A percentile compares a stretch with the other conserved stretches of the same genome.
phyloP scores from a whole-genome alignment of 2,888 invertebrate genomes.

The Nebria brevicollis region DNA sequence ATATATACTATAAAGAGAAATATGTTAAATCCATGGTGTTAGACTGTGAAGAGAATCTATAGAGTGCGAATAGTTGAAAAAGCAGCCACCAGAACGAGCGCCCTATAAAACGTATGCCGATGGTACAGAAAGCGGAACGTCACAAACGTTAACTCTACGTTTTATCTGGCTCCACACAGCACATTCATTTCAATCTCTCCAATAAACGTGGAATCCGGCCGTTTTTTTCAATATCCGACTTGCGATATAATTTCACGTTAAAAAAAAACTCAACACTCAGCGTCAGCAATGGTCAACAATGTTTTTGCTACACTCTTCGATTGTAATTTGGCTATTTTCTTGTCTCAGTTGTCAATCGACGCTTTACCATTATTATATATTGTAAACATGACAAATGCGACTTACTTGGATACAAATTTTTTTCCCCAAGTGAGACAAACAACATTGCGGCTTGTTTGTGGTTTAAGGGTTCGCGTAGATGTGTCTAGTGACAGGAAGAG shows the following conservation, averaged over 20 bases:
- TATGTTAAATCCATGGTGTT: background rate
- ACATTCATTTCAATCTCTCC: constrained; percentile 45
- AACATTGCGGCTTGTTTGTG: background rate
- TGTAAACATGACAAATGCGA: background rate
- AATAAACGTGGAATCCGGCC: constrained; percentile 42
- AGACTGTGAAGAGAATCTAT: background rate
- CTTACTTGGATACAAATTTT: background rate
- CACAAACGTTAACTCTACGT: constrained; percentile 34
- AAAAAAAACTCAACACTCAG: constrained; percentile 32
- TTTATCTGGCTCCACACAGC: constrained; percentile 34
- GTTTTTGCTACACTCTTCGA: background rate
- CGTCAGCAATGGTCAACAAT: background rate
- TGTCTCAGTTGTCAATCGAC: background rate
- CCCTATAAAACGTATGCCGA: background rate
- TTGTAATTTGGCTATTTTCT: background rate
- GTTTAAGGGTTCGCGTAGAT: background rate
- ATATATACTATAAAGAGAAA: background rate
- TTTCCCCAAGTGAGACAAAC: background rate
- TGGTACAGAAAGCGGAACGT: background rate
- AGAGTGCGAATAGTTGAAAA: background rate
- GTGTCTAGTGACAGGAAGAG: background rate
- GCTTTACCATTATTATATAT: background rate
- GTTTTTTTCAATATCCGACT: constrained; percentile 43
- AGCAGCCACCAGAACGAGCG: background rate
- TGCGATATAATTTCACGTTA: constrained; percentile 40